Percentiles rank a stretch among this genome's conserved stretches.
Evolutionary conservation across 2,888 invertebrate species (phyloP).

Genomic region (Villa cingulata): DNA sequence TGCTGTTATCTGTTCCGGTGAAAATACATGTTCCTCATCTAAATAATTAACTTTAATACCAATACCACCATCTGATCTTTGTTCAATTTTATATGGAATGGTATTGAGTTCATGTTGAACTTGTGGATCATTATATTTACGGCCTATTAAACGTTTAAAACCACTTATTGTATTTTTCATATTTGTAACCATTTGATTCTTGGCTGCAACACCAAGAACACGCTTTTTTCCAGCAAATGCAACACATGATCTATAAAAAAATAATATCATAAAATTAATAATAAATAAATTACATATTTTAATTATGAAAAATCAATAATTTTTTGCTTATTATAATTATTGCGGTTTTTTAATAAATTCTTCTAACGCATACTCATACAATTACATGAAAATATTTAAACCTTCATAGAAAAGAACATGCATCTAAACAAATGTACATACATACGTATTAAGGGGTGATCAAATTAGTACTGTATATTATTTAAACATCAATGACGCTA

Average conservation of each 20-base stretch:
- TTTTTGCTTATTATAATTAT: no score
- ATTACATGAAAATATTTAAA: no score
- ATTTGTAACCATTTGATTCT: constrained; percentile 93
- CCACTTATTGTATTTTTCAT: constrained; percentile 92
- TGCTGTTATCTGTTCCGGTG: constrained; percentile 87
- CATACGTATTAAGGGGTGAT: no score
- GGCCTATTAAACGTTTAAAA: constrained; percentile 85
- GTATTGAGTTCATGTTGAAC: constrained; percentile 70
- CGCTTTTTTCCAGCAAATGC: constrained; percentile 89
- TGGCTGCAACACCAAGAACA: constrained; percentile 90
- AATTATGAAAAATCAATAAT: no score
- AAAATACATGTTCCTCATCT: constrained; percentile 70
- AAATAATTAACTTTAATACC: constrained; percentile 82
- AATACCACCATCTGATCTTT: constrained; percentile 63
- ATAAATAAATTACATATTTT: no score
- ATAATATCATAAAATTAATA: not conserved
- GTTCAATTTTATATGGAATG: constrained; percentile 66
- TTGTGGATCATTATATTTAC: constrained; percentile 76
- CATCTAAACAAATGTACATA: no score
- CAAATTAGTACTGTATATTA: no score
- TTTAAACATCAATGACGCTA: no score
- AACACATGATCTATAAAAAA: constrained; percentile 70
- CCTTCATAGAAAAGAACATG: no score
- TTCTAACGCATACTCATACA: no score
- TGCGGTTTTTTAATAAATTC: no score